Conservation (phyloP, 2,797 vertebrate genomes). For the Takifugu ocellatus region DNA sequence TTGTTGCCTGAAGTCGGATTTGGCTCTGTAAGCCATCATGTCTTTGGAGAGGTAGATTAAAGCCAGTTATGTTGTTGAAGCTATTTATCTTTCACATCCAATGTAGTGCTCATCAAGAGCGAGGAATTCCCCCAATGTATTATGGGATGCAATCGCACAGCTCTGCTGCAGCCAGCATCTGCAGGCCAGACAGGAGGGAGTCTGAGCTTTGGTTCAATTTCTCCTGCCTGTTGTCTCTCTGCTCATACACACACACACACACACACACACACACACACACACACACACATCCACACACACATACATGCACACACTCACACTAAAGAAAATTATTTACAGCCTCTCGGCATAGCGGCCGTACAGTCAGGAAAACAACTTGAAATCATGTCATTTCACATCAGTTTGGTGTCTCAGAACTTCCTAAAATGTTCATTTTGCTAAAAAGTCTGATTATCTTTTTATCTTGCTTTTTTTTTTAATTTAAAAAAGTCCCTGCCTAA, state of each 20-base stretch:
- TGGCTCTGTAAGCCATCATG: conserved; percentile 75
- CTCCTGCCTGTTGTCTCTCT: conserved; percentile 9
- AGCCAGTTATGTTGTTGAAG: conserved; percentile 71
- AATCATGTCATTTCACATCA: not conserved
- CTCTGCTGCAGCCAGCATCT: conserved; percentile 62
- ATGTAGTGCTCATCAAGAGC: conserved; percentile 56
- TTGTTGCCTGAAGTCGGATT: conserved; percentile 72
- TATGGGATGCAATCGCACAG: conserved; percentile 47
- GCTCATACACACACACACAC: not conserved
- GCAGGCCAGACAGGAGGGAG: conserved; percentile 62
- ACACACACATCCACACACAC: conserved; percentile 2
- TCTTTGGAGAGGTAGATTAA: conserved; percentile 73
- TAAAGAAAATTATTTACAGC: not conserved
- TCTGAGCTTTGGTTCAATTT: conserved; percentile 46
- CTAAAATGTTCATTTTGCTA: not conserved
- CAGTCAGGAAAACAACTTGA: not conserved
- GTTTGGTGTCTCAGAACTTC: not conserved
- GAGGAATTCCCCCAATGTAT: conserved; percentile 67
- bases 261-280: conserved; percentile 8
- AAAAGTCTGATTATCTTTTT: no score
- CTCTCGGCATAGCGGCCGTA: not conserved
- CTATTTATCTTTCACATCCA: conserved; percentile 71
- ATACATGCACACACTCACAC: not conserved
- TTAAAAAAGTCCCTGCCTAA: not conserved
- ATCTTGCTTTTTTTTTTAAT: not conserved